These are phyloP conservation scores for Anomalospiza imberbis DNA, from an alignment of 2,797 vertebrate species.

Conservation along the genomic window DNA sequence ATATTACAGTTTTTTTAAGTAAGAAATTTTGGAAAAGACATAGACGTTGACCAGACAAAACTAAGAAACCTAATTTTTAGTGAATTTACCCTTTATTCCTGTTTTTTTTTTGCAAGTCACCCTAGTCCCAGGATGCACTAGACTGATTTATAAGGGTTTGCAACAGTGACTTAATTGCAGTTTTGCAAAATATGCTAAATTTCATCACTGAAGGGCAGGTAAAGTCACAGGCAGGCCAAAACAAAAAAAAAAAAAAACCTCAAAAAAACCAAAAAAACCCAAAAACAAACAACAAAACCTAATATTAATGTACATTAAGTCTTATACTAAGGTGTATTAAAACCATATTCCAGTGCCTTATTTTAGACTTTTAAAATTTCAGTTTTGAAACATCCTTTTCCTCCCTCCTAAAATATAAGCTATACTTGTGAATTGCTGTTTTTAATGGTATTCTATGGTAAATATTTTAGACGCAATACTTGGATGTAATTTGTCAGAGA, in stretches of 20 bases:
- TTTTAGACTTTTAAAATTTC: neutral
- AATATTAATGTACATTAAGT: neutral
- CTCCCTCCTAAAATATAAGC: neutral
- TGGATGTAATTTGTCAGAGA: neutral
- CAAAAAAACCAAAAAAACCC: fast-evolving
- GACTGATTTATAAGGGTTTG: neutral
- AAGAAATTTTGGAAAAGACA: neutral
- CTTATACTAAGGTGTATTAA: neutral
- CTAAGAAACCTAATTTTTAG: neutral
- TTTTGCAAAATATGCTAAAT: neutral
- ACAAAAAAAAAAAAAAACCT: no score
- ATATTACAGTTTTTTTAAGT: neutral
- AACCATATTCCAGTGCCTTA: neutral
- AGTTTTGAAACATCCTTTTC: neutral
- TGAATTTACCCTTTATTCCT: neutral
- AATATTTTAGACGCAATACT: neutral
- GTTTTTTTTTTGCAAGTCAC: neutral
- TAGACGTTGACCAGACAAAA: neutral
- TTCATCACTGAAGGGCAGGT: neutral
- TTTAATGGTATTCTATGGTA: neutral
- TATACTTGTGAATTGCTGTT: neutral
- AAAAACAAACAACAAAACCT: no score
- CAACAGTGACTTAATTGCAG: neutral
- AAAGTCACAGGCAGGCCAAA: neutral
- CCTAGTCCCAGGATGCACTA: neutral